phyloP scores from a whole-genome alignment of 2,888 invertebrate genomes.

The Limenitis camilla region DNA sequence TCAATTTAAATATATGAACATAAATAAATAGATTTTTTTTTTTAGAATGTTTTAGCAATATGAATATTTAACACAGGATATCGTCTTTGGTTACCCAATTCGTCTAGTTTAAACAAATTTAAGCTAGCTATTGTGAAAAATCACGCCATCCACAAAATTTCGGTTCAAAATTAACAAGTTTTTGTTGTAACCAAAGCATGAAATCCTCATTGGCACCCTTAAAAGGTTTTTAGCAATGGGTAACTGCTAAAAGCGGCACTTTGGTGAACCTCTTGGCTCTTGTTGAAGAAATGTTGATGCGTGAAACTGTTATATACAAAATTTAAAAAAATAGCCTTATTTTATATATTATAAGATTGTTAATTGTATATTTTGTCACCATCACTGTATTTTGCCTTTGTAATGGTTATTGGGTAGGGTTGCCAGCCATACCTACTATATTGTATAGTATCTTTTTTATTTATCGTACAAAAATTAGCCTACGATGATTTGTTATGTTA shows the following conservation, averaged over 20 bases:
- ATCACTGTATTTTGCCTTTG: no score
- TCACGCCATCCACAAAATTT: constrained; percentile 36
- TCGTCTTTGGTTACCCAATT: neutral
- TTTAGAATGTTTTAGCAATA: no score
- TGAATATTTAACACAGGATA: no score
- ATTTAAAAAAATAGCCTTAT: no score
- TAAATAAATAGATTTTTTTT: no score
- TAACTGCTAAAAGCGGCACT: constrained; percentile 51
- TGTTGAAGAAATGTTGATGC: constrained; percentile 46
- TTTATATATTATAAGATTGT: neutral
- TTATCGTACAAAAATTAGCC: no score
- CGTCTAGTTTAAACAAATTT: constrained; percentile 5
- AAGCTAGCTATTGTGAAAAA: constrained; percentile 33
- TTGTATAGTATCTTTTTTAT: no score
- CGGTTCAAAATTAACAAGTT: constrained; percentile 38
- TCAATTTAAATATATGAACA: no score
- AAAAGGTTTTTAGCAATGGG: constrained; percentile 27
- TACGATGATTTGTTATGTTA: no score
- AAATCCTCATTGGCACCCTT: constrained; percentile 46
- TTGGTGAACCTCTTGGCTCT: constrained; percentile 37
- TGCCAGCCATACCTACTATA: no score
- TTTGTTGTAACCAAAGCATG: constrained; percentile 41
- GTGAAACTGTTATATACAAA: constrained; percentile 36
- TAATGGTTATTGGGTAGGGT: no score
- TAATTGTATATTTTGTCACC: neutral